Conservation (phyloP, 2,113 vertebrate genomes). For the Lonchura striata region DNA sequence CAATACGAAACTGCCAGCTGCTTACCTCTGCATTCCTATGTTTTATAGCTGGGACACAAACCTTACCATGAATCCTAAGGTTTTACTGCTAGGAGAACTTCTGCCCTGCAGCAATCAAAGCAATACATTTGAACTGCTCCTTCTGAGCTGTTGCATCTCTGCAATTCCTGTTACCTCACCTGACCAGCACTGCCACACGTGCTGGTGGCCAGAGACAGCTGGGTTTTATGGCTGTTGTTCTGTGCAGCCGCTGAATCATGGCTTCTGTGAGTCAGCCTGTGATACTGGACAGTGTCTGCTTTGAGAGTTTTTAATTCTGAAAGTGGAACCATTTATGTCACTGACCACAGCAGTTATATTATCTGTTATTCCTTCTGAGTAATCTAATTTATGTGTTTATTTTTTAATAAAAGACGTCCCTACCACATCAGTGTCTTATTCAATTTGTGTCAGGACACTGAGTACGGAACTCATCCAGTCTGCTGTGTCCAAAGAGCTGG, state of each 20-base stretch:
- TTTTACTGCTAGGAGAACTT: neutral
- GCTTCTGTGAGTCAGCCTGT: neutral
- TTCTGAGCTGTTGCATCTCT: neutral
- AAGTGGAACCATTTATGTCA: constrained; percentile 31
- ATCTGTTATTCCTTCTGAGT: neutral
- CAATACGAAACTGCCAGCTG: neutral
- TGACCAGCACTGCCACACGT: neutral
- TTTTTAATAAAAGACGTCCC: neutral
- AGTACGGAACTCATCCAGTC: neutral
- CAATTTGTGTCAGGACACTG: neutral
- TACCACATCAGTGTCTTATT: neutral
- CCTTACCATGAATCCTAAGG: neutral
- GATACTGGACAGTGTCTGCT: neutral
- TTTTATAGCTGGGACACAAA: neutral
- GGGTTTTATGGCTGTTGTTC: neutral
- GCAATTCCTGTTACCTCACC: neutral
- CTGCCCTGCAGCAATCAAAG: neutral
- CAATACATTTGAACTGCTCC: neutral
- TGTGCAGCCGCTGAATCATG: neutral
- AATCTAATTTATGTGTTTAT: neutral
- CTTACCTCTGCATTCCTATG: neutral
- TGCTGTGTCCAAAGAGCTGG: neutral
- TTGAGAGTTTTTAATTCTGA: neutral
- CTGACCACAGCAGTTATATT: neutral
- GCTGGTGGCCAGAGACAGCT: neutral